A percentile compares a stretch with the other conserved stretches of the same genome.
Conservation (phyloP, 2,797 vertebrate species). For the Spinibarbus caldwelli region DNA sequence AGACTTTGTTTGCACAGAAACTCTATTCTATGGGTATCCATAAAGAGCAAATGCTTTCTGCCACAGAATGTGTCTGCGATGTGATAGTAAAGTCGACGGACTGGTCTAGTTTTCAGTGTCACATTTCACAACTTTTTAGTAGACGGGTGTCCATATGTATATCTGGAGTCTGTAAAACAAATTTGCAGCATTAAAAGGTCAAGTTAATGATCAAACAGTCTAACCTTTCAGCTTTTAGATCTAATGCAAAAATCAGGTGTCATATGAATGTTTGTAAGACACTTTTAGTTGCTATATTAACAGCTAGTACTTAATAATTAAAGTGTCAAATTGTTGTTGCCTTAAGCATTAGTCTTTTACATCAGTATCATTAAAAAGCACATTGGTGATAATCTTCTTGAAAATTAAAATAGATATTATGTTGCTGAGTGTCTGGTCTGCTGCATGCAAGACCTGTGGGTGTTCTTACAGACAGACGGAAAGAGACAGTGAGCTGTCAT, state of each 20-base stretch:
- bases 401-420: conserved; percentile 29
- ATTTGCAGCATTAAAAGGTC: conserved; percentile 32
- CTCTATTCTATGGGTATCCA: conserved; percentile 41
- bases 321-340: neutral
- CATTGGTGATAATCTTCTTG: conserved; percentile 23
- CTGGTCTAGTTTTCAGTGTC: conserved; percentile 47
- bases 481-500: conserved; percentile 51
- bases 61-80: conserved; percentile 52
- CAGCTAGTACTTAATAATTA: neutral
- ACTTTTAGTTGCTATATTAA: conserved; percentile 1
- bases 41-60: conserved; percentile 35
- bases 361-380: conserved; percentile 8
- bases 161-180: conserved; percentile 28
- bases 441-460: neutral
- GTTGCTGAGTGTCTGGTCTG: neutral
- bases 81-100: conserved; percentile 50
- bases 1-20: conserved; percentile 51
- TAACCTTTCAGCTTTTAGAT: neutral
- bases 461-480: conserved; percentile 23
- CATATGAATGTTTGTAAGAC: neutral
- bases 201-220: neutral
- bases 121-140: conserved; percentile 52
- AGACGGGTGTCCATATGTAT: conserved; percentile 36
- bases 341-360: conserved; percentile 24
- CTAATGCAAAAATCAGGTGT: conserved; percentile 2